These are phyloP conservation scores for Pseudococcus viburni DNA, from an alignment of 2,888 invertebrate genomes.

Conservation along the genomic window DNA sequence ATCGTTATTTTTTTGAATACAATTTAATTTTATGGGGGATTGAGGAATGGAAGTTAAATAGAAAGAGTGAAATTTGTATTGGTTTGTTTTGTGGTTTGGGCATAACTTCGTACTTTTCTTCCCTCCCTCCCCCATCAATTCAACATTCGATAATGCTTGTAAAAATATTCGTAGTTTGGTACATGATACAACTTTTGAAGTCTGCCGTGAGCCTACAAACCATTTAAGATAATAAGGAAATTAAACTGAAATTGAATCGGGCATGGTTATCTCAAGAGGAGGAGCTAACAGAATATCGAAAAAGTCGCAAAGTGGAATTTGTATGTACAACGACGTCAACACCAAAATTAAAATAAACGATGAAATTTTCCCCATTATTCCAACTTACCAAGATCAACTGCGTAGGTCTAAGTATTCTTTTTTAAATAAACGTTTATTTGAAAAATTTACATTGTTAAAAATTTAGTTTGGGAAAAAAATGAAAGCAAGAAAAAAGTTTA, in stretches of 20 bases:
- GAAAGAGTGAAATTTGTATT: too few species aligned
- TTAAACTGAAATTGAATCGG: background rate
- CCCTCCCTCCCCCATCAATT: too few species aligned
- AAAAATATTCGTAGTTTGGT: too few species aligned
- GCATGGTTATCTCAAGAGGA: background rate
- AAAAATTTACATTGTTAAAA: constrained; percentile 16
- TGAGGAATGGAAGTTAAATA: too few species aligned
- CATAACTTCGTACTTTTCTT: too few species aligned
- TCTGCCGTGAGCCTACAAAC: too few species aligned
- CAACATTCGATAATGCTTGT: too few species aligned
- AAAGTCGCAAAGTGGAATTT: background rate
- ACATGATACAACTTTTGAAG: too few species aligned
- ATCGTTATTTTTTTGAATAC: too few species aligned
- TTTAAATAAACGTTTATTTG: constrained; percentile 6
- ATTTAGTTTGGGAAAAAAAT: background rate
- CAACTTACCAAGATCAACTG: background rate
- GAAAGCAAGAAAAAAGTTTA: background rate
- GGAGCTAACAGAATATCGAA: background rate
- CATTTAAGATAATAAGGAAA: too few species aligned
- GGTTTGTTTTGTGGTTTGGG: too few species aligned
- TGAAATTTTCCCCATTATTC: background rate
- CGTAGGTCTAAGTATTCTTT: background rate
- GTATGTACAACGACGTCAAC: background rate
- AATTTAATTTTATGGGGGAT: too few species aligned
- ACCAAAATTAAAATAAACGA: background rate